Evolutionary conservation across 1,140 invertebrate genomes (phyloP), one percentile per base, ranked within the genome.

Genomic region (Drosophila jambulina): DNA sequence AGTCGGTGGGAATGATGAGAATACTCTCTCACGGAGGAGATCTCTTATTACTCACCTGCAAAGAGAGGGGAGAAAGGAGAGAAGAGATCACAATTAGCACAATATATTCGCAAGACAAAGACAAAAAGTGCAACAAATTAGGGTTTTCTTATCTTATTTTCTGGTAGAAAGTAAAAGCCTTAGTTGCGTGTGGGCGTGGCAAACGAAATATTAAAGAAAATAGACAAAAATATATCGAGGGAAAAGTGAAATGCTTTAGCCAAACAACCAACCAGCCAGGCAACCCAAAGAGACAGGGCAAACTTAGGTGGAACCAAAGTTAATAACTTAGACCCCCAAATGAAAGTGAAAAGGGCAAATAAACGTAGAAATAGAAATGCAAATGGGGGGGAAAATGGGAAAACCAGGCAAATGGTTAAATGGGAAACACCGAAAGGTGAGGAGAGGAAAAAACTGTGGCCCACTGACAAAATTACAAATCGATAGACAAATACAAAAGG

Each of bases 321-420:
- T 82, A 81, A 82, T 82, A 82, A 78, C 75, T 82, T 61, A 67
- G 56, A 59, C 59, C 40, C 45, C 40, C 59, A 77, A 82, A 77
- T 60, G 68, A 83, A 83, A 83, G 81, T 80, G 81, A 83, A 83
- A 85, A 77, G 82, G 74, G 72, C 71, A 67, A 83, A 84, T 40
- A 75, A 56, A 69, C 53, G 56, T 61, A 56, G 51, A 75, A 75
- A 83, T 75, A 56, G 72, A 76, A 76, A 76, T 76, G 72, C 61
- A 76, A 76, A 76, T 58, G 74, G 54, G 74, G 45, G 46, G 40
- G 13, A 27, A 65, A 72, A 49, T 43, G 43, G 46, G 23, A 78
- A 78, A 48, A 12, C 48, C 27, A 40, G 21, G 62, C 25, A 68
- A 68, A 17, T 68, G 46, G 29, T 48, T 70, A 70, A 71, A 67